These are phyloP conservation scores for Dryobates pubescens DNA, from an alignment of 2,797 vertebrate genomes.

Conservation along the genomic window DNA sequence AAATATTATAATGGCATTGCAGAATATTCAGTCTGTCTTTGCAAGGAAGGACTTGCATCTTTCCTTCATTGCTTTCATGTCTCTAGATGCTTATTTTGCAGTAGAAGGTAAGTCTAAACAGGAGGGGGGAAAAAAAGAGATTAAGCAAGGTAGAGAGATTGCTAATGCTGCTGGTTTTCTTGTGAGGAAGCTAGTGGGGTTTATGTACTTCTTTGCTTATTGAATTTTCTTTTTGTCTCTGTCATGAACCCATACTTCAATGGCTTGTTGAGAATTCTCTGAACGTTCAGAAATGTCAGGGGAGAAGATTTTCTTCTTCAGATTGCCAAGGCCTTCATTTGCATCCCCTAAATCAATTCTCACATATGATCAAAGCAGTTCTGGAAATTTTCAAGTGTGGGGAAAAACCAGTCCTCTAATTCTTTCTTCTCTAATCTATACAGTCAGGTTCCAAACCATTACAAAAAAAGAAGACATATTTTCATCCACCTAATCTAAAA, in stretches of 20 bases:
- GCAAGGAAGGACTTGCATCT: conserved; percentile 26
- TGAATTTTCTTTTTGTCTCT: conserved; percentile 42
- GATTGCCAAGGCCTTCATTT: conserved; percentile 61
- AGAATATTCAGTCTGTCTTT: conserved; percentile 44
- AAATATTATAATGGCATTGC: conserved; percentile 51
- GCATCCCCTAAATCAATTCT: conserved; percentile 64
- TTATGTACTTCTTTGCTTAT: not conserved
- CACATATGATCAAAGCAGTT: conserved; percentile 48
- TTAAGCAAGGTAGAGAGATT: not conserved
- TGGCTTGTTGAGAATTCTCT: conserved; percentile 55
- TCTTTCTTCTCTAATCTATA: conserved; percentile 8
- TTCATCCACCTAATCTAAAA: not conserved
- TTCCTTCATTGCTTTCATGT: conserved; percentile 22
- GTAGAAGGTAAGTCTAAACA: not conserved
- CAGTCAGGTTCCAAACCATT: conserved; percentile 28
- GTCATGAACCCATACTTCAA: conserved; percentile 28
- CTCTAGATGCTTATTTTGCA: conserved; percentile 30
- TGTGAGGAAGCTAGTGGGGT: not conserved
- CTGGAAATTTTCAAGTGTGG: conserved; percentile 27
- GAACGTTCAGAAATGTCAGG: conserved; percentile 28
- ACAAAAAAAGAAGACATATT: not conserved
- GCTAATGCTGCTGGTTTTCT: not conserved
- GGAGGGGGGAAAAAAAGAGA: not conserved
- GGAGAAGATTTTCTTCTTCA: conserved; percentile 49
- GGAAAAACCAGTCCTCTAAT: conserved; percentile 2